Evolutionary conservation across 2,888 invertebrate genomes (phyloP).

Genomic region (Poecilus cupreus): DNA sequence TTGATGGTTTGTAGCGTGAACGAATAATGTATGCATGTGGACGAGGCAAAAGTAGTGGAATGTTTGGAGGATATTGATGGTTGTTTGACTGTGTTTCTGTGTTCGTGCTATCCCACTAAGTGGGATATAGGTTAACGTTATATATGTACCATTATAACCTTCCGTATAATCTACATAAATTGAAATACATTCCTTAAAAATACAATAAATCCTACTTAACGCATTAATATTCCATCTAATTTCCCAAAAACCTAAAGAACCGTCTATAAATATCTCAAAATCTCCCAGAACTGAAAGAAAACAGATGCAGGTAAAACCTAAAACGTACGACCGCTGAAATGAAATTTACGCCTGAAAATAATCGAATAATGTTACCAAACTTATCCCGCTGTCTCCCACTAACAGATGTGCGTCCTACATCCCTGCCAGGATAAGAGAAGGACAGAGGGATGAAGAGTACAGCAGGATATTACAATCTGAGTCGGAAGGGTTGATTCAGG

Average conservation of each 20-base stretch:
- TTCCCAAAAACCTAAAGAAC: neutral
- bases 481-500: neutral
- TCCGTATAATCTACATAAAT: no score
- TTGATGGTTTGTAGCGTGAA: no score
- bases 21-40: no score
- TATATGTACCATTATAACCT: no score
- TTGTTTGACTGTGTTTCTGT: no score
- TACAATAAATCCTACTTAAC: neutral
- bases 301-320: neutral
- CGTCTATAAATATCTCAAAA: neutral
- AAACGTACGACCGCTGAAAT: neutral
- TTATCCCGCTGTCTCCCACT: no score
- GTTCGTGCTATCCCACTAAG: no score
- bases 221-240: neutral
- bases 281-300: slow-evolving; percentile 3
- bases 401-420: no score
- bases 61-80: no score
- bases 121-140: no score
- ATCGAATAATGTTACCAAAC: neutral
- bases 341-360: neutral
- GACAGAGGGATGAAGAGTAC: neutral
- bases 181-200: neutral
- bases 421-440: no score
- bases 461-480: slow-evolving; percentile 5
- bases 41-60: no score